A percentile compares a stretch with the other conserved stretches of the same genome.
Evolutionary conservation across 92 coral and sea anemone species (phyloP).

Genomic region (Parazoanthus swiftii): DNA sequence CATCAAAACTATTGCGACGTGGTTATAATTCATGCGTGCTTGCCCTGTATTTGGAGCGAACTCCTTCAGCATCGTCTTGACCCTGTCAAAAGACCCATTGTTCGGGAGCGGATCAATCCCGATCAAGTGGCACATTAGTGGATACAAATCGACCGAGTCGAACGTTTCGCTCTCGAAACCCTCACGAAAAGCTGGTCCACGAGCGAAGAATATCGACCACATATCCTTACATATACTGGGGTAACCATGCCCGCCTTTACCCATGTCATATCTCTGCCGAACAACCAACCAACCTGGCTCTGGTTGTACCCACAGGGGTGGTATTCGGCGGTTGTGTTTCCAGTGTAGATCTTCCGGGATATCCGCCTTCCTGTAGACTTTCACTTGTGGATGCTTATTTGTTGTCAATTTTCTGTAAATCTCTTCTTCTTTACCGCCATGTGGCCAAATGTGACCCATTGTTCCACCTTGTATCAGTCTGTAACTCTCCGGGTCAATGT

Average conservation of each 20-base stretch:
- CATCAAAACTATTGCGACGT: background rate
- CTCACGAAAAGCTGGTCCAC: conserved; percentile 67
- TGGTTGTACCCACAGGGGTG: conserved; percentile 35
- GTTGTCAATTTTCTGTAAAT: conserved; percentile 52
- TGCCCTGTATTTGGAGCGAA: background rate
- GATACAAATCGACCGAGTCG: conserved; percentile 57
- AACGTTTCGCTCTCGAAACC: conserved; percentile 44
- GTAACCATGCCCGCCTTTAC: conserved; percentile 61
- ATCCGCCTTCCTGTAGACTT: conserved; percentile 26
- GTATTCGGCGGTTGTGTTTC: conserved; percentile 40
- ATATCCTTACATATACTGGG: conserved; percentile 38
- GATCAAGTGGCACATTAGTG: conserved; percentile 64
- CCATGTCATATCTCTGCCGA: conserved; percentile 49
- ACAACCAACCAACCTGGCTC: conserved; percentile 25
- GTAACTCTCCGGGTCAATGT: conserved; percentile 43
- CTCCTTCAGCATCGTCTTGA: conserved; percentile 45
- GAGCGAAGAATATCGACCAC: conserved; percentile 58
- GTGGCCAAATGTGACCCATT: conserved; percentile 63
- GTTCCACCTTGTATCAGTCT: conserved; percentile 36
- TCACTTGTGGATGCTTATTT: conserved; percentile 33
- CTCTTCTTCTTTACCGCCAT: conserved; percentile 49
- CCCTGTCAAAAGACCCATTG: conserved; percentile 66
- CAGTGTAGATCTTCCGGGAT: conserved; percentile 15
- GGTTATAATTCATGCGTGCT: background rate
- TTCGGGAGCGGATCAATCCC: conserved; percentile 62